Evolutionary conservation across 2,797 vertebrate genomes (phyloP).

Genomic region (Sebastes cheni): DNA sequence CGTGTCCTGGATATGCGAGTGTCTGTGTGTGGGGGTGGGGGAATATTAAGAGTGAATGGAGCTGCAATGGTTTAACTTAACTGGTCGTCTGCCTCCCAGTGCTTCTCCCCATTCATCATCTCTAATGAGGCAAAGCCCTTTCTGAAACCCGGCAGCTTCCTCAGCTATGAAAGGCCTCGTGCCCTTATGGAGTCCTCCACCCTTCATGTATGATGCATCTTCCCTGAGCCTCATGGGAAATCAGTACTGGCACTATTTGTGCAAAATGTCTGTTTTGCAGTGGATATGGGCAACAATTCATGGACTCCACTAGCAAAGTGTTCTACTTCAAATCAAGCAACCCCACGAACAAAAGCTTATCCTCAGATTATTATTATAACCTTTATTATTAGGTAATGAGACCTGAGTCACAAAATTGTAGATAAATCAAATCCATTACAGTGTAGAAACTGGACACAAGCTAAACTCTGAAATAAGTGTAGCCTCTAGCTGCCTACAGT

Average conservation of each 20-base stretch:
- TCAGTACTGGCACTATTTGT: background rate
- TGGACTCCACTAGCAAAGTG: background rate
- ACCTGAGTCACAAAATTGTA: background rate
- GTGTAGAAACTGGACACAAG: too few relatives aligned
- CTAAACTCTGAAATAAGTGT: too few relatives aligned
- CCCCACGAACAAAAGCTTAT: accelerated
- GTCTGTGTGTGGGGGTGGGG: background rate
- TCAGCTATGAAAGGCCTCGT: background rate
- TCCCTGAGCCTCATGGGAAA: conserved; percentile 25
- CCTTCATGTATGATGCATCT: conserved; percentile 10
- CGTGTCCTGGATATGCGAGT: background rate
- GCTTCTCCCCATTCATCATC: conserved; percentile 48
- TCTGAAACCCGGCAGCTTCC: conserved; percentile 3
- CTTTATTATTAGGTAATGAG: background rate
- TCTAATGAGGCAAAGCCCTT: conserved; percentile 41
- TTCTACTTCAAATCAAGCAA: background rate
- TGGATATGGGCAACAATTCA: background rate
- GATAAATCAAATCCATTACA: too few relatives aligned
- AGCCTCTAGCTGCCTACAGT: too few relatives aligned
- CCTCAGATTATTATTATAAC: background rate
- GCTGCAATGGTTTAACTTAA: background rate
- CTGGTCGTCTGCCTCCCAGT: background rate
- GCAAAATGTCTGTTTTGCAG: background rate
- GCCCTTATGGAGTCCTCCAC: conserved; percentile 3
- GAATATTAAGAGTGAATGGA: background rate